Evolutionary conservation across 2,888 invertebrate genomes (phyloP), one percentile per base, ranked within the genome.

Genomic region (Boloria selene): DNA sequence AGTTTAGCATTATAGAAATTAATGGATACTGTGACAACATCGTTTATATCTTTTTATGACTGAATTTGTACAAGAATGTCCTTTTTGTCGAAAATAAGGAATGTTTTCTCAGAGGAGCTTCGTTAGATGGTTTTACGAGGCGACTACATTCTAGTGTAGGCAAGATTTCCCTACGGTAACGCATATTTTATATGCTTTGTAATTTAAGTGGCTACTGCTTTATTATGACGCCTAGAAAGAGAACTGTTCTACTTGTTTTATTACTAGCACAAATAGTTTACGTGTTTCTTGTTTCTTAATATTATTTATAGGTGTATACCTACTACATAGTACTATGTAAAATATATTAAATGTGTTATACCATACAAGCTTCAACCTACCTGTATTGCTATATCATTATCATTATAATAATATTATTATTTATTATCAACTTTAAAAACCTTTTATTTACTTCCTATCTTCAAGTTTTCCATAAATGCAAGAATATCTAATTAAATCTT

Each of bases 121-220:
- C 79, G 82, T 85, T 83, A 79, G 83, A 84, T 82, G 83, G 82
- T 77, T 85, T 85, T 84, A 83, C 79, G 83, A 82, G 82, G 80
- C 79, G 80, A 82, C 81, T 85, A 83, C 80, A 80, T 80, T 78
- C 74, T 81, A 75, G 77, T 76, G 78, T 77, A 77, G 77, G 73
- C 80, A 82, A 88, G 87, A 90, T 90, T 90, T 89, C 89, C 89
- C 89, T 77, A 64, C 80, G 88, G 88, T 83, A 82, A 84, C 81
- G 87, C 87, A 88, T 88, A 86, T 86, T 86, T 88, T 84, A 88
- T 86, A 82, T 78, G 78, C 77, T 78, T 77, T 81, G 82, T 86
- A 84, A 87, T 88, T 85, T 85, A 84, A 87, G 83, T 83, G 79
- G 77, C 79, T 81, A 75, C 74, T 82, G 75, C 81, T 80, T 82